These are phyloP conservation scores for Cisticola juncidis DNA, from an alignment of 2,113 vertebrate species.

Conservation along the genomic window DNA sequence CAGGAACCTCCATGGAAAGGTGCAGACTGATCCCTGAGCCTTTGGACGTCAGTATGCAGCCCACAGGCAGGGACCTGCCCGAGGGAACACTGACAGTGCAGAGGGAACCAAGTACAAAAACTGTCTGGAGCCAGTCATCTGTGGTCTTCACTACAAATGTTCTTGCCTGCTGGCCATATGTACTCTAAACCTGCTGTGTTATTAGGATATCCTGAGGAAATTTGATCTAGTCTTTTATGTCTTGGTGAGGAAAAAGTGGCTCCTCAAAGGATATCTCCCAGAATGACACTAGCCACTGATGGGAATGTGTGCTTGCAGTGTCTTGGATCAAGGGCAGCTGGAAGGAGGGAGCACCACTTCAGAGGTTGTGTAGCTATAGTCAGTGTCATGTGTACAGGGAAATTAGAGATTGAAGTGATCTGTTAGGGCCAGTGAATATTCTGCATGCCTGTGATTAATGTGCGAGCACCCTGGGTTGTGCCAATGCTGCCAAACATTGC, in stretches of 20 bases:
- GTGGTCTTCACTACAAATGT: neutral
- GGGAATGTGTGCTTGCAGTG: neutral
- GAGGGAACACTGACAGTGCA: fast-evolving
- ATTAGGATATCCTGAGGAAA: neutral
- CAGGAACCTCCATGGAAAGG: neutral
- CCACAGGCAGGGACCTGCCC: fast-evolving
- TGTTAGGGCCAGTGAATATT: neutral
- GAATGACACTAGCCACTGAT: neutral
- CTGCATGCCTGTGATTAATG: neutral
- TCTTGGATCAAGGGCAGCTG: neutral
- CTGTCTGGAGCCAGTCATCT: neutral
- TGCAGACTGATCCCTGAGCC: neutral
- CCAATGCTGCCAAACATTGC: neutral
- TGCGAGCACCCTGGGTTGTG: neutral
- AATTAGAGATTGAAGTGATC: neutral
- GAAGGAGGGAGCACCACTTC: neutral
- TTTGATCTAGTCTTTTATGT: neutral
- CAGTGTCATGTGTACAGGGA: neutral
- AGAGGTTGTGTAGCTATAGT: neutral
- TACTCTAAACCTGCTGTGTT: neutral
- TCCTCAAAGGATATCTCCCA: neutral
- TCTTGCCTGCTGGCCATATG: neutral
- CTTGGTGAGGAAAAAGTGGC: neutral
- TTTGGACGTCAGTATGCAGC: neutral
- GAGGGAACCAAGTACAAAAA: neutral